Conservation (phyloP, 2,113 vertebrate genomes). For the Arizona elegans region DNA sequence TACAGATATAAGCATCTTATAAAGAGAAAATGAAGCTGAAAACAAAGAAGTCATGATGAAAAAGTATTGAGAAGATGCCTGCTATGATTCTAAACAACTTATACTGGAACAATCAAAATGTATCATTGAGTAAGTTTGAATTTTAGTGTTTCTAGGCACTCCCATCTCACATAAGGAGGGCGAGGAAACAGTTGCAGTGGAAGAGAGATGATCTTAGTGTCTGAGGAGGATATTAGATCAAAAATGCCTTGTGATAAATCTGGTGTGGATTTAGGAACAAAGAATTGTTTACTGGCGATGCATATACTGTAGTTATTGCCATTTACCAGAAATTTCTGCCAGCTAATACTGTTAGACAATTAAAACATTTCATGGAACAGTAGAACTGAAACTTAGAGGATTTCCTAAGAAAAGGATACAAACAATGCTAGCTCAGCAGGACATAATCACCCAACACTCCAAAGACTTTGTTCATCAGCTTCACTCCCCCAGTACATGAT, state of each 20-base stretch:
- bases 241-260: neutral
- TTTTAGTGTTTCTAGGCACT: neutral
- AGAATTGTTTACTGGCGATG: neutral
- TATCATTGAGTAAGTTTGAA: neutral
- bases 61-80: neutral
- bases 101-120: neutral
- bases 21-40: neutral
- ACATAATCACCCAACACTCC: neutral
- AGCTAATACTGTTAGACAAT: neutral
- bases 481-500: neutral
- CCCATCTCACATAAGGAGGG: neutral
- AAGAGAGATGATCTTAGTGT: neutral
- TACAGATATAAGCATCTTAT: neutral
- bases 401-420: neutral
- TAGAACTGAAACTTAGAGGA: neutral
- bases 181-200: neutral
- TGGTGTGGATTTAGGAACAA: neutral
- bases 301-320: neutral
- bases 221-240: neutral
- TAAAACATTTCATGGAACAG: neutral
- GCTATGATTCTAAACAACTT: neutral
- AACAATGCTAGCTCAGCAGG: neutral
- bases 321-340: neutral
- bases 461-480: neutral
- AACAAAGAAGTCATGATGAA: neutral